Conservation (phyloP, 2,113 vertebrate species). For the Toxostoma redivivum region DNA sequence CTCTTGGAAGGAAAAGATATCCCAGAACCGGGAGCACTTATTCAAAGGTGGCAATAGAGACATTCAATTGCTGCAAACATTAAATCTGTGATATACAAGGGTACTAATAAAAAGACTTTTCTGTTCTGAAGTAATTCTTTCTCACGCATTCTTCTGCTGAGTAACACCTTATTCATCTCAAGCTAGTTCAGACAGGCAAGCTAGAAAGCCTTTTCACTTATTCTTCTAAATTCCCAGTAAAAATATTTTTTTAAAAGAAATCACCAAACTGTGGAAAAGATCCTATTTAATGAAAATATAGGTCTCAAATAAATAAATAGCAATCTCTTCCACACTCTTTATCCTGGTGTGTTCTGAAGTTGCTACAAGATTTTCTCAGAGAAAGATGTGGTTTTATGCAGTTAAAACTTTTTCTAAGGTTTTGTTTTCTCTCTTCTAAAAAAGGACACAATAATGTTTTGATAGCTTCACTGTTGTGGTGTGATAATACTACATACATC, state of each 20-base stretch:
- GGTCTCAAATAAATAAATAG: neutral
- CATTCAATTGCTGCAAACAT: neutral
- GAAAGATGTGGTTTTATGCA: neutral
- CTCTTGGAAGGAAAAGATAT: neutral
- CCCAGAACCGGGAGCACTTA: neutral
- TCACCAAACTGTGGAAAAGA: neutral
- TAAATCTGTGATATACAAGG: neutral
- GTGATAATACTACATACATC: neutral
- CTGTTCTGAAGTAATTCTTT: neutral
- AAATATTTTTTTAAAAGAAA: neutral
- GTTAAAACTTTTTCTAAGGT: neutral
- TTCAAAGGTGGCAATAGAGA: neutral
- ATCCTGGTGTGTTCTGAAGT: neutral
- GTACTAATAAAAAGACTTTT: neutral
- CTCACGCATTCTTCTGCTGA: constrained; percentile 36
- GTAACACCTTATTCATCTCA: constrained; percentile 31
- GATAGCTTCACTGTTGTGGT: neutral
- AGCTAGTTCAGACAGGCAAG: constrained; percentile 36
- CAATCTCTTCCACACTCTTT: neutral
- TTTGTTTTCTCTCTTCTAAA: neutral
- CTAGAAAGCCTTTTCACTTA: neutral
- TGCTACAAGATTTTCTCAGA: neutral
- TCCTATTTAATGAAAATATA: neutral
- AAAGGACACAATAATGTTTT: neutral
- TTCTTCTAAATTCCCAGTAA: neutral